These are phyloP conservation scores for Podilymbus podiceps DNA, from an alignment of 2,113 vertebrate genomes.

Conservation along the genomic window DNA sequence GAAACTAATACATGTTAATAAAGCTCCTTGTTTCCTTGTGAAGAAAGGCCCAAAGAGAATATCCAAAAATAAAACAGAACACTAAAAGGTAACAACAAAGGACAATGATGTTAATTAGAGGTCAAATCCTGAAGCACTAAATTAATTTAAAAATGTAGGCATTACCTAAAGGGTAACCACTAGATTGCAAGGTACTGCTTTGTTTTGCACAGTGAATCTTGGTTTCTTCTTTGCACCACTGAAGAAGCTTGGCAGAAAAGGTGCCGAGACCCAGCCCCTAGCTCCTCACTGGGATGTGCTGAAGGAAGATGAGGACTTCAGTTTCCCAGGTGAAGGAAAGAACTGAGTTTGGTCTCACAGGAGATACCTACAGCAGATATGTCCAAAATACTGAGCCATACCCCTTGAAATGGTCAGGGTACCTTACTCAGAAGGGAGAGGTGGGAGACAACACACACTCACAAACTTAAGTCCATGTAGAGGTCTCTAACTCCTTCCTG, in stretches of 20 bases:
- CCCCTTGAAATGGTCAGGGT: background rate
- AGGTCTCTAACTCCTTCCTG: rapidly evolving
- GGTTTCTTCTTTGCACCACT: background rate
- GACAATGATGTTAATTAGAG: conserved; percentile 54
- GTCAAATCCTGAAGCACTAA: conserved; percentile 35
- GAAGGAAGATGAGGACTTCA: background rate
- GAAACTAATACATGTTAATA: background rate
- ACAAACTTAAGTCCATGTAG: background rate
- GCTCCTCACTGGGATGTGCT: background rate
- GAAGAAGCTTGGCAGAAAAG: background rate
- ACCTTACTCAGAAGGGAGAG: background rate
- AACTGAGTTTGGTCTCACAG: background rate
- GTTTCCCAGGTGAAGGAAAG: background rate
- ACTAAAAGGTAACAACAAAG: conserved; percentile 10
- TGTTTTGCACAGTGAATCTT: background rate
- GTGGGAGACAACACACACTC: background rate
- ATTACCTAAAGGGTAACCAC: background rate
- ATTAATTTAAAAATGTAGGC: background rate
- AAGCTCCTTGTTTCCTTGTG: background rate
- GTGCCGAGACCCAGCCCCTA: background rate
- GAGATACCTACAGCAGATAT: background rate
- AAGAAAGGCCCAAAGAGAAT: conserved; percentile 1
- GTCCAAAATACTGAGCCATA: background rate
- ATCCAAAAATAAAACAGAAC: conserved; percentile 25
- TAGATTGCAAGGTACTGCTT: background rate